Evolutionary conservation across 2,113 vertebrate genomes (phyloP), one percentile per base, ranked within the genome.

Genomic region (Phyllostomus discolor): DNA sequence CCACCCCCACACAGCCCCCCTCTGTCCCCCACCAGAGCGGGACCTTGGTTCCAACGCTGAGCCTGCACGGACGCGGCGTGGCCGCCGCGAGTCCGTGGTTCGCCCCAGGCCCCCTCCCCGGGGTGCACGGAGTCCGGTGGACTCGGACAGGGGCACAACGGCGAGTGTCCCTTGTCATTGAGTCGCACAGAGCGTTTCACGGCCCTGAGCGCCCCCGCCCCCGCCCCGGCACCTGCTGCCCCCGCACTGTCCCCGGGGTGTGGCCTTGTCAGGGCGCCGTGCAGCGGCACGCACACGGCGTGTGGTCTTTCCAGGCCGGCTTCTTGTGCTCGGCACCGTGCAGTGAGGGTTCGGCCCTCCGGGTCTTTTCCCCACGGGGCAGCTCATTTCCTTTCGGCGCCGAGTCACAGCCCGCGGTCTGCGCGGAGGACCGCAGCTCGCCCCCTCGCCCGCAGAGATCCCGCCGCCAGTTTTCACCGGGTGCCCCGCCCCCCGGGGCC

Each of bases 201-300:
- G 4, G 19, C 76, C 17, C 48, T n/a, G 20, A 11, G 19, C 33
- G 33, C 2, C 4, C 73, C 48, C 26, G 5, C 24, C 46, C 46
- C 46, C 73, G 19, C 17, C 48, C 75, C 10, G 31, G 75, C 46
- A 1, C 10, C 76, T 2, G n/a, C 50, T 35, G 76, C 10, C 50
- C 24, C n/a, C 15, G 33, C 4, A 3, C 33, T 12, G 43, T 35
- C 48, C 9, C 76, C 1, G 4, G 3, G 1, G 48, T 14, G 10
- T 22, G 3, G 48, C 48, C 75, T n/a, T 52, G n/a, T 9, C 33
- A 5, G 75, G 7, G 52, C 1, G 48, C 7, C 10, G 19, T 1
- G 10, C 12, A 19, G 33, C 2, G 12, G 5, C 5, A 11, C 1
- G 6, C 19, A 2, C 20, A 14, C 4, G 3, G 46, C 1, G 5